phyloP scores from a whole-genome alignment of 2,113 vertebrate species.

The Paratilapia polleni region DNA sequence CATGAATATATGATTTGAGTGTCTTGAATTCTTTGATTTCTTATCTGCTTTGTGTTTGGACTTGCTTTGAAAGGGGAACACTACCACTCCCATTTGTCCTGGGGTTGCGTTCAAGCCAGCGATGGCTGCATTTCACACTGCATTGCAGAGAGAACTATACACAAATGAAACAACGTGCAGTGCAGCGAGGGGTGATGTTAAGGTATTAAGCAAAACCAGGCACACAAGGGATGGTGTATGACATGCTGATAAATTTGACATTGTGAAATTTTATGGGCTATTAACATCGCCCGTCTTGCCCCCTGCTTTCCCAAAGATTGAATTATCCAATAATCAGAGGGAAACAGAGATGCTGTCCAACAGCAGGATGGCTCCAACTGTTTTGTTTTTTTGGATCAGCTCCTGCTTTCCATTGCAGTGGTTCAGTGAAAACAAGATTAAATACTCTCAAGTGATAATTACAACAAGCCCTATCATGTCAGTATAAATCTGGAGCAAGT shows the following conservation, averaged over 20 bases:
- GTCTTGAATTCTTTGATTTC: conserved; percentile 47
- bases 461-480: conserved; percentile 75
- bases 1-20: conserved; percentile 22
- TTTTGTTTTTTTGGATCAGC: conserved; percentile 71
- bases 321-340: conserved; percentile 72
- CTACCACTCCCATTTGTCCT: conserved; percentile 47
- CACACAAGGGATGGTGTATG: conserved; percentile 43
- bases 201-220: conserved; percentile 46
- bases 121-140: conserved; percentile 40
- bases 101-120: conserved; percentile 17
- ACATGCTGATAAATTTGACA: conserved; percentile 60
- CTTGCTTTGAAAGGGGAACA: conserved; percentile 50
- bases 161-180: conserved; percentile 28
- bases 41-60: conserved; percentile 47
- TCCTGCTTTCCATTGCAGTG: conserved; percentile 77
- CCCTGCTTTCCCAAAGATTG: conserved; percentile 65
- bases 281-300: conserved; percentile 65
- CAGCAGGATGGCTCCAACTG: conserved; percentile 71
- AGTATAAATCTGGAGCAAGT: conserved; percentile 63
- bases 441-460: conserved; percentile 75
- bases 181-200: background rate
- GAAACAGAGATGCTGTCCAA: conserved; percentile 70
- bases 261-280: conserved; percentile 74
- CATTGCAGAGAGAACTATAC: conserved; percentile 34
- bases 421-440: conserved; percentile 77